Conservation (phyloP, 2,888 invertebrate species). For the Protophormia terraenovae region DNA sequence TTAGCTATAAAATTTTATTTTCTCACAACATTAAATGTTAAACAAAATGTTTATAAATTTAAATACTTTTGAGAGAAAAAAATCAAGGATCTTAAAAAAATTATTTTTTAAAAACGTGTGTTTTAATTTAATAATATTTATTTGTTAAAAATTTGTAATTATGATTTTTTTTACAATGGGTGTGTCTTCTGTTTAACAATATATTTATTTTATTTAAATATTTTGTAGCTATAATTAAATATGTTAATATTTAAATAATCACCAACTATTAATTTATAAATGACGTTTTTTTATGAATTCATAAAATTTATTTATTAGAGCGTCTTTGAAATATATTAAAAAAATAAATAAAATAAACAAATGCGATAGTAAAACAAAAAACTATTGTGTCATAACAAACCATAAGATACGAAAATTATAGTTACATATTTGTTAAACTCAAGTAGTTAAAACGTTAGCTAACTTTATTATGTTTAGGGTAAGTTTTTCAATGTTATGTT, state of each 20-base stretch:
- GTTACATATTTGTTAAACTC: background rate
- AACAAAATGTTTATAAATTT: too few relatives aligned
- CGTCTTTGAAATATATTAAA: background rate
- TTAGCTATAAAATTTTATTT: too few relatives aligned
- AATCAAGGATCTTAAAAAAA: background rate
- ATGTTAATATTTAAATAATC: constrained; percentile 25
- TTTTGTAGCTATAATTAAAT: constrained; percentile 32
- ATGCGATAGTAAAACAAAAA: background rate
- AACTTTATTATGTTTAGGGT: too few relatives aligned
- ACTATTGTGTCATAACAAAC: background rate
- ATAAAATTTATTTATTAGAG: background rate
- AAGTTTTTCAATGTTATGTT: background rate
- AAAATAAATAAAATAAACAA: background rate
- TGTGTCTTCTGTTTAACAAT: background rate
- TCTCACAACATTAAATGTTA: too few relatives aligned
- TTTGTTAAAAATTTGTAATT: background rate
- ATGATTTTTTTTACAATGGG: background rate
- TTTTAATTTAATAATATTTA: background rate
- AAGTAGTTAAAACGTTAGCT: background rate
- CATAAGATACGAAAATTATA: background rate
- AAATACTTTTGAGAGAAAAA: too few relatives aligned
- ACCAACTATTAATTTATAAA: constrained; percentile 2
- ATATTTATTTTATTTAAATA: background rate
- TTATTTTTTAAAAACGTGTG: background rate
- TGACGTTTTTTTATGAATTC: background rate